Conservation (phyloP, 92 coral and sea anemone species). For the Scolanthus callimorphus region DNA sequence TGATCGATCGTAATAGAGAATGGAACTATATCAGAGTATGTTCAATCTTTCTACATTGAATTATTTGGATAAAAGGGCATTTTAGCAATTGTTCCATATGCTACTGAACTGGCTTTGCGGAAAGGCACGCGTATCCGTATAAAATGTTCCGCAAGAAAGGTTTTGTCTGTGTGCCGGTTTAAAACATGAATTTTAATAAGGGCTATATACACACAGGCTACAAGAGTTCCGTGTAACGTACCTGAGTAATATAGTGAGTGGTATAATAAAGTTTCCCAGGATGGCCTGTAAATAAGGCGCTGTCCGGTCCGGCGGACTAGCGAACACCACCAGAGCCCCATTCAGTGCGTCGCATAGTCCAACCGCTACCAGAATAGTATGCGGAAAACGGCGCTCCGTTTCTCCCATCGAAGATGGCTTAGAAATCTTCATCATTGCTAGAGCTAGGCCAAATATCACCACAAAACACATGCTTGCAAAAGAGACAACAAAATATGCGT, state of each 20-base stretch:
- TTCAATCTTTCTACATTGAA: too few species aligned
- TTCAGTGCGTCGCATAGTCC: conserved; percentile 76
- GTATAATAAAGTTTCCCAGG: conserved; percentile 74
- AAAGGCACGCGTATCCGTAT: too few species aligned
- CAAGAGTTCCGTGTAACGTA: too few species aligned
- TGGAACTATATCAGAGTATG: too few species aligned
- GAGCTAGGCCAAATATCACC: conserved; percentile 58
- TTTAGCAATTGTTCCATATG: too few species aligned
- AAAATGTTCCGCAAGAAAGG: too few species aligned
- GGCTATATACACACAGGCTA: too few species aligned
- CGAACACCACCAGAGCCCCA: conserved; percentile 70
- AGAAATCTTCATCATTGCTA: conserved; percentile 22
- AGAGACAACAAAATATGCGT: conserved; percentile 68
- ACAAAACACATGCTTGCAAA: conserved; percentile 65
- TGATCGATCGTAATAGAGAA: too few species aligned
- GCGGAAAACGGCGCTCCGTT: conserved; percentile 67
- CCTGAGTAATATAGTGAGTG: conserved; percentile 66
- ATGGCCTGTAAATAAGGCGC: conserved; percentile 93
- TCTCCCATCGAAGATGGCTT: conserved; percentile 48
- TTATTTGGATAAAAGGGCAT: too few species aligned
- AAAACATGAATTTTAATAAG: too few species aligned
- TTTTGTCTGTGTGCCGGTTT: too few species aligned
- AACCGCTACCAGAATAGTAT: conserved; percentile 40
- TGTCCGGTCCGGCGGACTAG: conserved; percentile 69
- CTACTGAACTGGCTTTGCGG: too few species aligned